Evolutionary conservation across 1,140 invertebrate species (phyloP).

Genomic region (Drosophila rhopaloa): DNA sequence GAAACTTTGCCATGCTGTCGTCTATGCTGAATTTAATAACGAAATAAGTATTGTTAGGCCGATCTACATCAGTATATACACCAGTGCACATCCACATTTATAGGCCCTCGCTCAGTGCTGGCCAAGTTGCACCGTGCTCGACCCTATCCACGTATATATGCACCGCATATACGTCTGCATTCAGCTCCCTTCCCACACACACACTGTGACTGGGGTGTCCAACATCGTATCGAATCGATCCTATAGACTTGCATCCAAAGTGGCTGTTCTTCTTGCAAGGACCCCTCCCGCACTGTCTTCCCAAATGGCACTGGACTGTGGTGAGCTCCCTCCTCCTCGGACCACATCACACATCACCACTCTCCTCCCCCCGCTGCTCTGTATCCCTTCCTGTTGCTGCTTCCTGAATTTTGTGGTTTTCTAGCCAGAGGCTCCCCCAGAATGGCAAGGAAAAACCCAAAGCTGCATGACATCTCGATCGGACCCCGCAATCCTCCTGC

Average conservation of each 20-base stretch:
- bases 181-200: background rate
- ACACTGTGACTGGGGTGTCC: slow-evolving; percentile 6
- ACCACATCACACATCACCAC: too few species aligned
- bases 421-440: too few species aligned
- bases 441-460: too few species aligned
- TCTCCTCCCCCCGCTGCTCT: too few species aligned
- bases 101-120: background rate
- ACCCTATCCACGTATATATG: slow-evolving; percentile 16
- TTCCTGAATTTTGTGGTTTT: too few species aligned
- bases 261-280: background rate
- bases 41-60: slow-evolving; percentile 33
- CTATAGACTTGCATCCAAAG: background rate
- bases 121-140: background rate
- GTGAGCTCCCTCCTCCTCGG: background rate
- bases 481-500: too few species aligned
- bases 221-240: slow-evolving; percentile 28
- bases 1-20: slow-evolving; percentile 19
- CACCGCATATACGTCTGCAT: slow-evolving; percentile 29
- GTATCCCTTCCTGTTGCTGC: too few species aligned
- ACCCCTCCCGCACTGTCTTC: background rate
- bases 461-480: too few species aligned
- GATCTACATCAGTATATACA: slow-evolving; percentile 13
- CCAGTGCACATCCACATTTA: slow-evolving; percentile 25
- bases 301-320: background rate
- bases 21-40: slow-evolving; percentile 39